These are phyloP conservation scores for Daptonema setosum DNA, from an alignment of 2,888 invertebrate species.

Conservation along the genomic window DNA sequence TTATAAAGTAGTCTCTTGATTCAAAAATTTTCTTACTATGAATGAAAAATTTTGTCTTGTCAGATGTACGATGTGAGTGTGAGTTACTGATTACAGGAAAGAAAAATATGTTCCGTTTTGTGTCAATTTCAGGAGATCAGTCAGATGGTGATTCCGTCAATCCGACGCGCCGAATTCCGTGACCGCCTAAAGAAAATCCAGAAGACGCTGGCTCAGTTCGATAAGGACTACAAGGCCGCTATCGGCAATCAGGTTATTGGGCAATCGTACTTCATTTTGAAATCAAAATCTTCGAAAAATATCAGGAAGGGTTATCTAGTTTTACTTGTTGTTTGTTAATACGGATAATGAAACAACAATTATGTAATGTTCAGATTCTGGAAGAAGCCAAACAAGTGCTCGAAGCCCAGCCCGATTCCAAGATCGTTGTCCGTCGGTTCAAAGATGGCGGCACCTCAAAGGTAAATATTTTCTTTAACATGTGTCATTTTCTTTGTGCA, in stretches of 20 bases:
- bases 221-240: constrained; percentile 39
- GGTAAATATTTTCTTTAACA: constrained; percentile 22
- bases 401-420: constrained; percentile 38
- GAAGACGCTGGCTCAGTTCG: constrained; percentile 69
- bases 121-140: constrained; percentile 38
- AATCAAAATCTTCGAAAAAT: no score
- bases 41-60: no score
- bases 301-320: no score
- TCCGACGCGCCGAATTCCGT: constrained; percentile 62
- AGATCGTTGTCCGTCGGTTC: constrained; percentile 50
- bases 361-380: constrained; percentile 40
- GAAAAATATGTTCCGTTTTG: no score
- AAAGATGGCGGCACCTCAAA: constrained; percentile 73
- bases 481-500: no score
- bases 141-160: constrained; percentile 59
- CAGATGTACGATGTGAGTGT: no score
- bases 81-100: no score
- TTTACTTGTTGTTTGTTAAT: no score
- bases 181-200: constrained; percentile 58
- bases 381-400: constrained; percentile 58
- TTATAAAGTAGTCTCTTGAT: no score
- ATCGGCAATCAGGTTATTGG: neutral
- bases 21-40: no score
- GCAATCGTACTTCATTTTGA: no score
- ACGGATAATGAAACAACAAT: no score